phyloP scores from a whole-genome alignment of 2,113 vertebrate species.

The Ursus arctos region DNA sequence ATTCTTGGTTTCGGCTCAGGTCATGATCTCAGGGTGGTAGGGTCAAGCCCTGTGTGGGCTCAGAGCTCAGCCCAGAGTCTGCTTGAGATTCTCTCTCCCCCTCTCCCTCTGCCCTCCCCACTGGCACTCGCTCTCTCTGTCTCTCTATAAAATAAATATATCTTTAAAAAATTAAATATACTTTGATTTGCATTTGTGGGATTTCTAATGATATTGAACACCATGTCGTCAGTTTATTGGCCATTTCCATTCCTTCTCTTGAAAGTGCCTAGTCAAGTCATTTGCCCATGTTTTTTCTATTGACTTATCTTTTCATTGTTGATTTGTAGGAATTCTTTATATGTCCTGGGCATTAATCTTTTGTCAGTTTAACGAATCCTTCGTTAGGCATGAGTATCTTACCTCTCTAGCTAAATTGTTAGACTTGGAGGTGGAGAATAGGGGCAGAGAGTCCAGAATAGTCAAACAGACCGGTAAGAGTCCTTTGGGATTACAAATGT shows the following conservation, averaged over 20 bases:
- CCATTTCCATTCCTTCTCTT: background rate
- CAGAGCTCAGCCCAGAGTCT: background rate
- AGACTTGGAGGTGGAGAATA: background rate
- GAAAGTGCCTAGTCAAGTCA: background rate
- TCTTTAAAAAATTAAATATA: background rate
- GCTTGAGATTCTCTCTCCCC: background rate
- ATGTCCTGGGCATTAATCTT: background rate
- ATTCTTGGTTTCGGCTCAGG: background rate
- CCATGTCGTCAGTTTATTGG: background rate
- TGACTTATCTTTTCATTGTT: background rate
- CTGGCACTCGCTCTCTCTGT: background rate
- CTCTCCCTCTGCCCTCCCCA: background rate
- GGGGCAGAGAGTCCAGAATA: background rate
- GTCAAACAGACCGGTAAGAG: background rate
- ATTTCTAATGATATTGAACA: background rate
- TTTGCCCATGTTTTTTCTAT: background rate
- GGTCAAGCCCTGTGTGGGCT: too few species aligned
- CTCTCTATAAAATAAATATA: background rate
- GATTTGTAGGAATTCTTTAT: background rate
- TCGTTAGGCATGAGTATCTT: background rate
- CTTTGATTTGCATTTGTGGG: background rate
- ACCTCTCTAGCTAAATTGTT: background rate
- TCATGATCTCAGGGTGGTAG: too few species aligned
- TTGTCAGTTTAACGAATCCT: conserved; percentile 4
- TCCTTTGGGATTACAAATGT: background rate